Evolutionary conservation across 2,888 invertebrate genomes (phyloP).

Genomic region (Ormyrus pomaceus): DNA sequence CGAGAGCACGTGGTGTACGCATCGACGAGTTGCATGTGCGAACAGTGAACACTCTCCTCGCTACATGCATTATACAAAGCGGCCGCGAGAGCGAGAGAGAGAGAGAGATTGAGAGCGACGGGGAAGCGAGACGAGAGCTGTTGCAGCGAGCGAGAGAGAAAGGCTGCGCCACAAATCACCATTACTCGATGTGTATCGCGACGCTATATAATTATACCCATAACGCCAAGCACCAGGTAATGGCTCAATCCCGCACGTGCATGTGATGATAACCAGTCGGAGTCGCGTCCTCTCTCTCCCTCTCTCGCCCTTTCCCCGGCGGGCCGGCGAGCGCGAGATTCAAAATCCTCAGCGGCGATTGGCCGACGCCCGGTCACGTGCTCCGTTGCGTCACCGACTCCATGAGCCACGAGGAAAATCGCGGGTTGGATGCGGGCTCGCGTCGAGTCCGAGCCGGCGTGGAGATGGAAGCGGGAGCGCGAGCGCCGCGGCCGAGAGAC

Average conservation of each 20-base stretch:
- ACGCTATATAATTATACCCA: constrained; percentile 75
- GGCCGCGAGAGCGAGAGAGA: constrained; percentile 6
- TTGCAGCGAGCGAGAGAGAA: constrained; percentile 40
- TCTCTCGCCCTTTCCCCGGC: constrained; percentile 50
- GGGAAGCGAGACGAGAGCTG: neutral
- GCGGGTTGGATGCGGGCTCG: constrained; percentile 31
- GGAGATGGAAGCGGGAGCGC: constrained; percentile 39
- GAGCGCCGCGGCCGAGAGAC: neutral
- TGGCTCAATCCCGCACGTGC: constrained; percentile 75
- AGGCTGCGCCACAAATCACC: constrained; percentile 72
- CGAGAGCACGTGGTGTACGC: neutral
- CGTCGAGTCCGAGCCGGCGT: neutral
- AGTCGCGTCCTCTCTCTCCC: neutral
- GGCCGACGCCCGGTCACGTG: constrained; percentile 60
- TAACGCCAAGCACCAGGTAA: constrained; percentile 74
- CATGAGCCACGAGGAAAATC: constrained; percentile 57
- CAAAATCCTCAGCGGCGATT: constrained; percentile 15
- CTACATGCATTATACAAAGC: neutral
- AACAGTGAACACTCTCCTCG: neutral
- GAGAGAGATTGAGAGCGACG: constrained; percentile 26
- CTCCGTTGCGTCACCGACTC: constrained; percentile 64
- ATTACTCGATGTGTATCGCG: constrained; percentile 75
- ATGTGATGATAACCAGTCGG: constrained; percentile 71
- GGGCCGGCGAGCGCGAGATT: constrained; percentile 62
- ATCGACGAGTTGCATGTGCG: neutral